Percentiles rank a stretch among this genome's conserved stretches.
Evolutionary conservation across 2,113 vertebrate genomes (phyloP).

Genomic region (Panurus biarmicus): DNA sequence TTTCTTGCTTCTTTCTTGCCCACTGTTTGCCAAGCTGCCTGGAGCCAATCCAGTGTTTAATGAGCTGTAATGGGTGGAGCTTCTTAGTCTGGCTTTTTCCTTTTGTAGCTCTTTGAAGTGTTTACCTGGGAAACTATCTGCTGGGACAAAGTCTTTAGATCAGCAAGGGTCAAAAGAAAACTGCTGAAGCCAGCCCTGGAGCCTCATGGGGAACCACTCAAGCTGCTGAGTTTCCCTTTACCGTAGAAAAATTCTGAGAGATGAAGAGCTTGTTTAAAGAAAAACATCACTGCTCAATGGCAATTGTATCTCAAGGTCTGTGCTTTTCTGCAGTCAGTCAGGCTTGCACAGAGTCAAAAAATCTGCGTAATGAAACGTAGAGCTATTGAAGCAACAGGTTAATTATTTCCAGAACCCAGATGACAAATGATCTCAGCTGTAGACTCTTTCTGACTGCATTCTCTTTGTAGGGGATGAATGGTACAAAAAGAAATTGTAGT

Average conservation of each 20-base stretch:
- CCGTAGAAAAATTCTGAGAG: neutral
- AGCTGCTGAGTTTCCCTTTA: neutral
- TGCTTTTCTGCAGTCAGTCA: neutral
- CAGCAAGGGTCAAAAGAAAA: neutral
- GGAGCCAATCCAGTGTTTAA: neutral
- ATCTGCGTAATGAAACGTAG: neutral
- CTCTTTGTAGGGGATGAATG: neutral
- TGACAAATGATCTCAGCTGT: neutral
- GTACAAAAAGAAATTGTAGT: neutral
- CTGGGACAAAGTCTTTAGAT: neutral
- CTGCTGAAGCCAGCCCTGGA: neutral
- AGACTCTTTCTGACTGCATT: neutral
- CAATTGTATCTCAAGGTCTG: neutral
- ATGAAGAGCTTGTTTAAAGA: neutral
- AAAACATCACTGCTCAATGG: neutral
- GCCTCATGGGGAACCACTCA: neutral
- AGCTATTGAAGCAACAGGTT: neutral
- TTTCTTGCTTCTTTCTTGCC: neutral
- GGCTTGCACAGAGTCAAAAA: neutral
- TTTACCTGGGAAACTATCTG: neutral
- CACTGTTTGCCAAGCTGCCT: neutral
- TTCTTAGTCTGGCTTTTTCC: neutral
- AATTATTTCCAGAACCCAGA: neutral
- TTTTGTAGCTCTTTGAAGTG: neutral
- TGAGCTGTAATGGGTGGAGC: neutral